Conservation (phyloP, 2,888 invertebrate genomes). For the Lepeophtheirus nordmannii region DNA sequence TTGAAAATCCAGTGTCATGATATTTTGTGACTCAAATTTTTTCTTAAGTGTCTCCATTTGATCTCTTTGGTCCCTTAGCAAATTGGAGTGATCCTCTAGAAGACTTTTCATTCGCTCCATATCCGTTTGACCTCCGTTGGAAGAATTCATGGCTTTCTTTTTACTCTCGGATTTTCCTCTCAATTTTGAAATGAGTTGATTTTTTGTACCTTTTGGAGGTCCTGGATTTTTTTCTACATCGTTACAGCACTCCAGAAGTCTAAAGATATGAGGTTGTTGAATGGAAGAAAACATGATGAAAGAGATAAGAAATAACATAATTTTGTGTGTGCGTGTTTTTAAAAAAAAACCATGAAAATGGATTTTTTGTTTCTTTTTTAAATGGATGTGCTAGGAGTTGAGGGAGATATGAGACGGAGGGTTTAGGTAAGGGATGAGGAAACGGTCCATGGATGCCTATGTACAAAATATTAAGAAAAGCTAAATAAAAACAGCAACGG, state of each 20-base stretch:
- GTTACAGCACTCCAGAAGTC: slow-evolving; percentile 10
- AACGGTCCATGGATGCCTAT: too few relatives aligned
- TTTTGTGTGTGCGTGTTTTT: too few relatives aligned
- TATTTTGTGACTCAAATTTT: background rate
- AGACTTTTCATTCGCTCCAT: background rate
- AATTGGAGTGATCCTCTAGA: background rate
- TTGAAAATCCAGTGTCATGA: slow-evolving; percentile 3
- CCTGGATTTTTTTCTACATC: slow-evolving; percentile 20
- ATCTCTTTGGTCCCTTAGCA: background rate
- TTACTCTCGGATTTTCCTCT: background rate
- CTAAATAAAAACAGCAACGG: too few relatives aligned
- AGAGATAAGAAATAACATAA: background rate
- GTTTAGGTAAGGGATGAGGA: too few relatives aligned
- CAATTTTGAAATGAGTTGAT: background rate
- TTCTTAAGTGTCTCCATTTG: background rate
- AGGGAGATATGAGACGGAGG: too few relatives aligned
- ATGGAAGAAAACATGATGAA: background rate
- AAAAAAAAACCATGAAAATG: too few relatives aligned
- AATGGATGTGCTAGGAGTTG: too few relatives aligned
- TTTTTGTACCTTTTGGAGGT: background rate
- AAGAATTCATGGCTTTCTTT: background rate
- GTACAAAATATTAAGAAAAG: too few relatives aligned
- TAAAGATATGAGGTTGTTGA: background rate
- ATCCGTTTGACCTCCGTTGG: background rate
- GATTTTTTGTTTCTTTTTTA: too few relatives aligned